Conservation (phyloP, 2,888 invertebrate genomes). For the Candidula unifasciata region DNA sequence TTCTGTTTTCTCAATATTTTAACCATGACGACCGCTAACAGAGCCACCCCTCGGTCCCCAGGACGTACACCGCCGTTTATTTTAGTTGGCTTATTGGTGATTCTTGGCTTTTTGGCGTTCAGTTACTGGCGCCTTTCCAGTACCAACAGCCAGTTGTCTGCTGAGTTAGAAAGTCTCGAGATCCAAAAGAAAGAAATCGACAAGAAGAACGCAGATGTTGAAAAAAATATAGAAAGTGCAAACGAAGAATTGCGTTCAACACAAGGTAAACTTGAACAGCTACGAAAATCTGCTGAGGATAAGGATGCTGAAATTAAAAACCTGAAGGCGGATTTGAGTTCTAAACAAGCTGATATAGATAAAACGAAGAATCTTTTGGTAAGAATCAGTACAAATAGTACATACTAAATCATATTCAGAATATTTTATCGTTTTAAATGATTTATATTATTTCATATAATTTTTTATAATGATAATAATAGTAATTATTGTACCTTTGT, state of each 20-base stretch:
- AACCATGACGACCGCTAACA: conserved; percentile 19
- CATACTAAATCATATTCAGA: too few species aligned
- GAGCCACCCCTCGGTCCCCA: conserved; percentile 4
- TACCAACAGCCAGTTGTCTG: neutral
- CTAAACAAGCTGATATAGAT: conserved; percentile 24
- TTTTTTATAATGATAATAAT: too few species aligned
- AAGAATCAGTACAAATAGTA: too few species aligned
- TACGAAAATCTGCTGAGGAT: conserved; percentile 17
- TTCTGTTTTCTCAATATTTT: neutral
- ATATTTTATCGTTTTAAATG: too few species aligned
- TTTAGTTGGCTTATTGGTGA: conserved; percentile 2
- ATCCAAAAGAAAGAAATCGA: conserved; percentile 26
- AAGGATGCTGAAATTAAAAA: neutral
- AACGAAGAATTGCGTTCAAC: neutral
- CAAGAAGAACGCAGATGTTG: neutral
- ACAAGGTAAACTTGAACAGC: neutral
- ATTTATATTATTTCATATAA: too few species aligned
- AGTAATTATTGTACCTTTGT: too few species aligned
- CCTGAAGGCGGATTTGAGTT: conserved; percentile 10
- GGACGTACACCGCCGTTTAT: conserved; percentile 40
- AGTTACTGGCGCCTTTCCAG: conserved; percentile 28
- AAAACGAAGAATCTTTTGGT: conserved; percentile 10
- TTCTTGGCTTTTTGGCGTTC: conserved; percentile 23
- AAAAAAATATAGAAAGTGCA: conserved; percentile 21
- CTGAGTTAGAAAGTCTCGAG: neutral